Evolutionary conservation across 2,797 vertebrate genomes (phyloP).

Genomic region (Geotrypetes seraphini): DNA sequence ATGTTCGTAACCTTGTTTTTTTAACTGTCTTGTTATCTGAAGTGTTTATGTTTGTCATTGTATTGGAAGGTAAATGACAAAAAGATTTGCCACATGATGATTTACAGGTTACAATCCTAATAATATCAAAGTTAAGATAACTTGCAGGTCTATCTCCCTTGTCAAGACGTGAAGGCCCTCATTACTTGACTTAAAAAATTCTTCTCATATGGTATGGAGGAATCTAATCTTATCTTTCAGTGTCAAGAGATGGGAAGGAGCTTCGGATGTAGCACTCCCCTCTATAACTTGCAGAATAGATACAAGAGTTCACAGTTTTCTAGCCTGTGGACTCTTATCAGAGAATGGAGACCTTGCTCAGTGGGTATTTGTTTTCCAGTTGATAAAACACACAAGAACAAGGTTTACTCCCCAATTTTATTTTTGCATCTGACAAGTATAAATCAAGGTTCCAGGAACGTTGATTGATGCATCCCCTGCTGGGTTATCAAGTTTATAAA

Average conservation of each 20-base stretch:
- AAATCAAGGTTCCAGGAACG: constrained; percentile 32
- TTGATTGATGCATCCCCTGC: constrained; percentile 67
- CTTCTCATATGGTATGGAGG: background rate
- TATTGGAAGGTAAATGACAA: background rate
- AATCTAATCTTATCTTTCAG: constrained; percentile 5
- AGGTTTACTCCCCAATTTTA: background rate
- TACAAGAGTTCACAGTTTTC: constrained; percentile 25
- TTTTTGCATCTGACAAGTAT: constrained; percentile 2
- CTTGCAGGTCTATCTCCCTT: constrained; percentile 13
- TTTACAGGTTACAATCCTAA: background rate
- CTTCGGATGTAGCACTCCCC: background rate
- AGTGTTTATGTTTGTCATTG: background rate
- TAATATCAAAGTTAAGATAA: constrained; percentile 30
- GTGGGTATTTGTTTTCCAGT: constrained; percentile 2
- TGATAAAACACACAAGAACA: background rate
- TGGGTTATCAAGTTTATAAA: constrained; percentile 57
- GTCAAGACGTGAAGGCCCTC: background rate
- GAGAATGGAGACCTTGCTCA: background rate
- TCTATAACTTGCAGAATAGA: constrained; percentile 7
- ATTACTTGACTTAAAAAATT: constrained; percentile 13
- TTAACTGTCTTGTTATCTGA: background rate
- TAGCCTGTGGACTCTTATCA: background rate
- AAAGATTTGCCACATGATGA: background rate
- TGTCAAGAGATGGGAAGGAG: background rate
- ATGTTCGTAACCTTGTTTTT: too few relatives aligned